Conservation (phyloP, 2,797 vertebrate genomes). For the Poecilia velifera region DNA sequence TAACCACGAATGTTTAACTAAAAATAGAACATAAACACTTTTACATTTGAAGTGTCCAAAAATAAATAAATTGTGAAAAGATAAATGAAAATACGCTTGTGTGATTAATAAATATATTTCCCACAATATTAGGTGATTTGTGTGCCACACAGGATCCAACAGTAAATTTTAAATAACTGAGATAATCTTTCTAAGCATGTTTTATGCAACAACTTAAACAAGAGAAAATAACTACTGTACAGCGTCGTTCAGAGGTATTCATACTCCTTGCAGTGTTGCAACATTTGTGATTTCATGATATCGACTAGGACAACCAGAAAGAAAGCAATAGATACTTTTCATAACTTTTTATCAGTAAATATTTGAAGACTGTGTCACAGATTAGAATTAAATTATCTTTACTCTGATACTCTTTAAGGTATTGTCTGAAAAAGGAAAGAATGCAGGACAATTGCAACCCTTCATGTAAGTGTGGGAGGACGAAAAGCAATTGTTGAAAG, state of each 20-base stretch:
- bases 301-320: not conserved
- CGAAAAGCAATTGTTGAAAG: not conserved
- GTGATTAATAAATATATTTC: not conserved
- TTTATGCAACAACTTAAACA: slow-evolving; percentile 3
- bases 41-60: not conserved
- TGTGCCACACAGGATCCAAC: not conserved
- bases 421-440: not conserved
- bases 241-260: not conserved
- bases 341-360: not conserved
- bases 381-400: not conserved
- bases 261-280: not conserved
- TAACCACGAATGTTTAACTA: not conserved
- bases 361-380: not conserved
- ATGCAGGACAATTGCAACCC: not conserved
- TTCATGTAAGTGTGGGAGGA: not conserved
- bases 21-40: slow-evolving; percentile 1
- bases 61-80: not conserved
- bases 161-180: not conserved
- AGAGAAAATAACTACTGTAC: slow-evolving; percentile 6
- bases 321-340: not conserved
- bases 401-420: not conserved
- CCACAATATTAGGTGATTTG: not conserved
- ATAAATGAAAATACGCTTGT: not conserved
- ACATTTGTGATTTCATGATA: not conserved
- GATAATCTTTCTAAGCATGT: not conserved